These are phyloP conservation scores for Matsumyia berberina DNA, from an alignment of 2,888 invertebrate species.

Conservation along the genomic window DNA sequence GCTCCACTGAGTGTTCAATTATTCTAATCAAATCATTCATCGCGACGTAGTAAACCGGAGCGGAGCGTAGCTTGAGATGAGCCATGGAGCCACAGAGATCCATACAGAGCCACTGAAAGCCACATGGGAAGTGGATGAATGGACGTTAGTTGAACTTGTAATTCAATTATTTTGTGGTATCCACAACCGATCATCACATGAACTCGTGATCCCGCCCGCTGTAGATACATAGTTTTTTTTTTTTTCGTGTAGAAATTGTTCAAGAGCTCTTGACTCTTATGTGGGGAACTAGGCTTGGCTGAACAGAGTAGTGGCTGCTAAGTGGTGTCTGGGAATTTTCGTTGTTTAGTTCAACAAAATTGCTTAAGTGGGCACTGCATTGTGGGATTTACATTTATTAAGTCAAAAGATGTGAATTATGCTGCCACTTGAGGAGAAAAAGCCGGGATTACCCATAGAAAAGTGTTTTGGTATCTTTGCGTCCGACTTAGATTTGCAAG, in stretches of 20 bases:
- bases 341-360: background rate
- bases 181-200: conserved; percentile 65
- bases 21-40: conserved; percentile 62
- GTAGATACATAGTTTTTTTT: no score
- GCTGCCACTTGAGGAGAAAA: no score
- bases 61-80: conserved; percentile 14
- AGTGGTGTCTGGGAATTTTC: conserved; percentile 37
- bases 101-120: no score
- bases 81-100: background rate
- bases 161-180: conserved; percentile 70
- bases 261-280: background rate
- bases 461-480: no score
- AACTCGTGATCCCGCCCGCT: conserved; percentile 58
- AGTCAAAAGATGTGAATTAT: no score
- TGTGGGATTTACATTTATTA: background rate
- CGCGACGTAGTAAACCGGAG: conserved; percentile 15
- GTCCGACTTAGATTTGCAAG: background rate
- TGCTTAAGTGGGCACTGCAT: no score
- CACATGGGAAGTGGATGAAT: conserved; percentile 22
- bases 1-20: conserved; percentile 53
- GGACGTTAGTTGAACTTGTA: conserved; percentile 51
- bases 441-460: no score
- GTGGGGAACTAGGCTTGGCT: conserved; percentile 1
- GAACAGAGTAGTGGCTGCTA: conserved; percentile 2
- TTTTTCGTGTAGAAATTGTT: background rate